Evolutionary conservation across 2,797 vertebrate species (phyloP), one percentile per base, ranked within the genome.

Genomic region (Gallirallus australis): DNA sequence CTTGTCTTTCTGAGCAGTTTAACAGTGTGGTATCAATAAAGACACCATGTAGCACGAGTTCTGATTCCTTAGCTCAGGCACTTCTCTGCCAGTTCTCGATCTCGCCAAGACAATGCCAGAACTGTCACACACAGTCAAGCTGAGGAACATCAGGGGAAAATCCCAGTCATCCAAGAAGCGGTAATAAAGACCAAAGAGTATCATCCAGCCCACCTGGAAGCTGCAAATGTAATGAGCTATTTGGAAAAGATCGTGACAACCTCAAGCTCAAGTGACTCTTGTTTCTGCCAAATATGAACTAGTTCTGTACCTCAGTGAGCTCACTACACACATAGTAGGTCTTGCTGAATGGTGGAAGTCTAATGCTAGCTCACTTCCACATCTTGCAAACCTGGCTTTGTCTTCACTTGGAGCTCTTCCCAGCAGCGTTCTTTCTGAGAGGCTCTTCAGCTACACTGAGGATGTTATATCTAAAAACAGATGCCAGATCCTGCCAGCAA

Each of bases 381-480:
- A 96, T 96, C 94, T 94, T 97, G 94, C 86, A 95, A 94, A 96
- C 95, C 96, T 95, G 94, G 93, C 91, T 97, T 95, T 96, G 95
- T 93, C 95, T 94, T 94, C 5, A 0, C 76, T 96, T 96, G 95
- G 94, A 96, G 95, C 90, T 68, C 86, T 97, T 97, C 96, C 95
- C 94, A 92, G 95, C 86, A 89, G 61, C 79, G 24, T 56, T 95
- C 95, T 92, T 76, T 96, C 94, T 90, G 82, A 95, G 78, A 93
- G 77, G 86, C 94, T 94, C 93, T 91, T 95, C 93, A 97, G 79
- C 92, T 94, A 83, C 84, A 77, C 84, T 94, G 88, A 97, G 90
- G 96, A 95, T 96, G 90, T 95, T 91, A 96, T 68, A 94, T 96
- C 96, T 97, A 96, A 96, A 97, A 97, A 96, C 93, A 96, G 96